Conservation (phyloP, 1,140 invertebrate species). For the Teleogryllus occipitalis region DNA sequence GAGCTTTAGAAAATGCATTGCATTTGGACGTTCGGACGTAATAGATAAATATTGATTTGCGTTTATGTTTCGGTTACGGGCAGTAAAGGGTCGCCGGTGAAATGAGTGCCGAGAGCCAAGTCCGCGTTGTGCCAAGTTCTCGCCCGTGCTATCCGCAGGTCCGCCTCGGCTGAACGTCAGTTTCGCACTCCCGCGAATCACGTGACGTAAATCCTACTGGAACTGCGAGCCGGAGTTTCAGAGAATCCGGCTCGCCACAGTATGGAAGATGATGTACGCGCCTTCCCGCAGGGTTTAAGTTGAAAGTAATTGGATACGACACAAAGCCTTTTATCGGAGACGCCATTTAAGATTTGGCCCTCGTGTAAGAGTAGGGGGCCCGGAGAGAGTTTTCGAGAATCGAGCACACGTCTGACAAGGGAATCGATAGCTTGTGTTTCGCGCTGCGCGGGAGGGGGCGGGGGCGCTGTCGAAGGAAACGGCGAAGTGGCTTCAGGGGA, state of each 20-base stretch:
- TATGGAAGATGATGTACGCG: neutral
- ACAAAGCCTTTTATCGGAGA: neutral
- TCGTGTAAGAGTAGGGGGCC: neutral
- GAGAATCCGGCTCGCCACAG: neutral
- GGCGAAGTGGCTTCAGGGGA: too few relatives aligned
- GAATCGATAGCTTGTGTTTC: constrained; percentile 4
- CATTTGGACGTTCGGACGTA: neutral
- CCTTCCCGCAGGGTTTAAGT: neutral
- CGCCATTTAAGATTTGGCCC: neutral
- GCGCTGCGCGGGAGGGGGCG: neutral
- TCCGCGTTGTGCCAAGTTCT: too few relatives aligned
- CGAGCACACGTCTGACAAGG: neutral
- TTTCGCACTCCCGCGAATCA: neutral
- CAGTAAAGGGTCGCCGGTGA: neutral
- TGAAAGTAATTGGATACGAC: constrained; percentile 4
- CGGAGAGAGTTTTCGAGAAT: neutral
- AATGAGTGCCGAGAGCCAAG: neutral
- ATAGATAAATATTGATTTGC: neutral
- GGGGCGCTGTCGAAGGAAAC: too few relatives aligned
- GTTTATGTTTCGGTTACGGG: neutral
- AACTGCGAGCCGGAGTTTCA: neutral
- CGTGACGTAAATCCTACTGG: neutral
- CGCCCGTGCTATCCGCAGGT: too few relatives aligned
- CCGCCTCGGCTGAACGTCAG: neutral
- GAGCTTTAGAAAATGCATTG: neutral